Conservation (phyloP, 2,797 vertebrate genomes). For the Mormyrus proboscirostris region DNA sequence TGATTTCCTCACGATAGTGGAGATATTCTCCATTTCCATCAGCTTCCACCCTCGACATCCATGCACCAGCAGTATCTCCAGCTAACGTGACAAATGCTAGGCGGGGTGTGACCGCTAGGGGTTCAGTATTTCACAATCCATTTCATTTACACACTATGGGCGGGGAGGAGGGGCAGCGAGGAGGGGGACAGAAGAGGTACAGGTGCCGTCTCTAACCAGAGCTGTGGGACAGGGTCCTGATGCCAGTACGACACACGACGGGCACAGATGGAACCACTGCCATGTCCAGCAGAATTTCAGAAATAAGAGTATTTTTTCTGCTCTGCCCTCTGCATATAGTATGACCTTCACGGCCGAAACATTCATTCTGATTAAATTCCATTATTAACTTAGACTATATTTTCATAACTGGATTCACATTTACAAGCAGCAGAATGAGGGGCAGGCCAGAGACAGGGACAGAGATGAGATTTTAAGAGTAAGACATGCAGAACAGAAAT, state of each 20-base stretch:
- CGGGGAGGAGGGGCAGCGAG: neutral
- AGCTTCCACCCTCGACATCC: neutral
- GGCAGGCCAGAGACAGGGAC: slow-evolving; percentile 10
- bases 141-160: neutral
- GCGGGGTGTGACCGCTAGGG: neutral
- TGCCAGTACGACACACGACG: neutral
- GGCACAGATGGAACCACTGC: neutral
- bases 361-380: slow-evolving; percentile 35
- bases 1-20: neutral
- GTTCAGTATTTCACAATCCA: neutral
- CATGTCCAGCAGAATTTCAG: neutral
- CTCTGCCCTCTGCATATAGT: slow-evolving; percentile 31
- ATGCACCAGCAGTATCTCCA: neutral
- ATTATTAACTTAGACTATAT: slow-evolving; percentile 28
- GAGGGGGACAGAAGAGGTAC: neutral
- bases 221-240: neutral
- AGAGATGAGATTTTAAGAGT: slow-evolving; percentile 12
- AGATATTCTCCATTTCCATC: neutral
- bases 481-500: slow-evolving; percentile 19
- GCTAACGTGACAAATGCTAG: neutral
- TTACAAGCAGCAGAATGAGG: slow-evolving; percentile 20
- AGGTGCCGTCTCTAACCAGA: neutral
- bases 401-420: slow-evolving; percentile 19
- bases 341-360: slow-evolving; percentile 39
- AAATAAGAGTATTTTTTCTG: slow-evolving; percentile 11